Evolutionary conservation across 2,113 vertebrate genomes (phyloP).

Genomic region (Callithrix jacchus): DNA sequence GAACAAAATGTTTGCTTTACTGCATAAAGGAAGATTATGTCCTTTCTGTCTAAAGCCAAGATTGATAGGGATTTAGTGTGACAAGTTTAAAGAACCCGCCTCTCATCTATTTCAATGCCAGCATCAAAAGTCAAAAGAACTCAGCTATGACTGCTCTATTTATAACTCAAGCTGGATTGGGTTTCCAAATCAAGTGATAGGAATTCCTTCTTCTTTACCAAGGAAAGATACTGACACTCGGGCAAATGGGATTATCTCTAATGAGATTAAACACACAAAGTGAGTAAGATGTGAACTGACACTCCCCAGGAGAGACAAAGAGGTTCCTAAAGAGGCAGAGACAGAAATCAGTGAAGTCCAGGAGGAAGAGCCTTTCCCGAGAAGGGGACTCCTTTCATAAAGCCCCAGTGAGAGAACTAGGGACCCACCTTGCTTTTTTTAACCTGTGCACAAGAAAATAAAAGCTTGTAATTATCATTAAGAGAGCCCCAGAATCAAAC

Average conservation of each 20-base stretch:
- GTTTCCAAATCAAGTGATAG: conserved; percentile 78
- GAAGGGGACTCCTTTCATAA: not conserved
- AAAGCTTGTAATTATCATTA: not conserved
- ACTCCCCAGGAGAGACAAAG: conserved; percentile 69
- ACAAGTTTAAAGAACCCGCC: conserved; percentile 1
- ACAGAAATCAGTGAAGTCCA: conserved; percentile 65
- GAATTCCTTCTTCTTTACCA: conserved; percentile 78
- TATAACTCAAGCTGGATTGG: conserved; percentile 68
- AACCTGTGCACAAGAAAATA: not conserved
- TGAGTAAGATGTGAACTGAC: conserved; percentile 87
- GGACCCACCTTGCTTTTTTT: not conserved
- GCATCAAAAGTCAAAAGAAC: conserved; percentile 62
- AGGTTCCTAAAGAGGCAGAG: conserved; percentile 79
- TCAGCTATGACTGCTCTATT: conserved; percentile 54
- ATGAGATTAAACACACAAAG: conserved; percentile 86
- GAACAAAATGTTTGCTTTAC: conserved; percentile 61
- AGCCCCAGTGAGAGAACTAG: not conserved
- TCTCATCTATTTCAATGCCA: conserved; percentile 6
- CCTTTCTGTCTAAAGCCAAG: conserved; percentile 38
- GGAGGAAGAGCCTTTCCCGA: not conserved
- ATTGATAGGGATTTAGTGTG: not conserved
- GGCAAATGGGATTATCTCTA: conserved; percentile 88
- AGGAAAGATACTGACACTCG: conserved; percentile 84
- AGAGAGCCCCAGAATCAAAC: not conserved
- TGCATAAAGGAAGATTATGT: not conserved